phyloP scores from a whole-genome alignment of 1,140 invertebrate species.

The Chironomus tepperi region DNA sequence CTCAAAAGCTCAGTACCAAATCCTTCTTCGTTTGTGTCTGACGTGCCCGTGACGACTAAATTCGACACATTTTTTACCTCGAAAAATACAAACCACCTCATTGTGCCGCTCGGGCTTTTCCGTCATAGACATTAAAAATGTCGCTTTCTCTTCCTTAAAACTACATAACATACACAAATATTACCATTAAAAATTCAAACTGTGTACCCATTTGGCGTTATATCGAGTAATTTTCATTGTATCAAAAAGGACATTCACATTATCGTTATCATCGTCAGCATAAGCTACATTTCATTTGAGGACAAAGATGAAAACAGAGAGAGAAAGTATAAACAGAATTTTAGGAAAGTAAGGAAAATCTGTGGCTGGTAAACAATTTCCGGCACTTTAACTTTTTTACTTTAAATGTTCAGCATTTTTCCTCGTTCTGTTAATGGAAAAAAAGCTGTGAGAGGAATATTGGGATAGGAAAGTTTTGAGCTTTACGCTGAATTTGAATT shows the following conservation, averaged over 20 bases:
- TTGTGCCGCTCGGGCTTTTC: too few relatives aligned
- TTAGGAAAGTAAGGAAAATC: neutral
- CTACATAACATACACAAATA: neutral
- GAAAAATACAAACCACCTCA: too few relatives aligned
- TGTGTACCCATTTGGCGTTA: neutral
- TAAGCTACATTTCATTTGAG: conserved; percentile 4
- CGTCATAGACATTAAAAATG: too few relatives aligned
- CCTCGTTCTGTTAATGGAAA: neutral
- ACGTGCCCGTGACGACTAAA: too few relatives aligned
- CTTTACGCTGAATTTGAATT: neutral
- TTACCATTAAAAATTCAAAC: neutral
- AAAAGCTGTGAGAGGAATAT: neutral
- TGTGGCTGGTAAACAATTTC: conserved; percentile 12
- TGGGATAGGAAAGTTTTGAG: neutral
- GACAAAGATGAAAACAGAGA: neutral
- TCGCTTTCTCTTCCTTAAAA: neutral
- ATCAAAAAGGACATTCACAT: conserved; percentile 7
- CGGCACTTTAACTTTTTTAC: neutral
- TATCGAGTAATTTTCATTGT: neutral
- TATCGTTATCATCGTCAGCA: neutral
- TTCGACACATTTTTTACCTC: too few relatives aligned
- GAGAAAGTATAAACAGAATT: neutral
- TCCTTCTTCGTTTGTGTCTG: neutral
- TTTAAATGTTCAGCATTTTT: neutral
- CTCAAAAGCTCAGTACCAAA: too few relatives aligned